Percentiles rank a stretch among this genome's conserved stretches.
Conservation (phyloP, 1,140 invertebrate species). For the Neotoxoptera formosana region DNA sequence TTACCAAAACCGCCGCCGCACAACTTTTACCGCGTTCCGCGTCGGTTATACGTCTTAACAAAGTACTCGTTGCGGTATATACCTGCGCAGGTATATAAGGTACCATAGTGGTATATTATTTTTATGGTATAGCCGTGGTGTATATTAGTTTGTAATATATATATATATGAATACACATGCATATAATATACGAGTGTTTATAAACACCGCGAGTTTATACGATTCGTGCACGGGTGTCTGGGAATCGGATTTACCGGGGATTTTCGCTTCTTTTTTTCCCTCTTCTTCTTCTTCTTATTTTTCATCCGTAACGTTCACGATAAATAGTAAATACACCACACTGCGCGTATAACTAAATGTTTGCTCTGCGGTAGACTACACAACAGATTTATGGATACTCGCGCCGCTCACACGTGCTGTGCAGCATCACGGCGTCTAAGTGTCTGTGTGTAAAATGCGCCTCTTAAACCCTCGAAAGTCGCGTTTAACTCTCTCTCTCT, state of each 20-base stretch:
- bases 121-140: too few relatives aligned
- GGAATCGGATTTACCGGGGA: neutral
- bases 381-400: slow-evolving; percentile 23
- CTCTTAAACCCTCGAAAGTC: neutral
- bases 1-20: neutral
- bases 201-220: neutral
- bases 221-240: neutral
- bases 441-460: slow-evolving; percentile 4
- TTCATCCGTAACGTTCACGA: neutral
- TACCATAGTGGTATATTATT: neutral
- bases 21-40: too few relatives aligned
- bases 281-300: neutral
- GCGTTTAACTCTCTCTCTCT: neutral
- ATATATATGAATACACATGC: too few relatives aligned
- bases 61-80: neutral
- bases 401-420: neutral
- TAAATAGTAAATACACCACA: slow-evolving; percentile 13
- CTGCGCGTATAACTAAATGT: slow-evolving; percentile 18
- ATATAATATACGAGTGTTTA: neutral
- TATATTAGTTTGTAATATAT: neutral
- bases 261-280: neutral
- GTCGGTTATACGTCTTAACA: neutral
- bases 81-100: too few relatives aligned
- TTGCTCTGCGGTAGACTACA: slow-evolving; percentile 30
- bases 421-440: neutral